These are phyloP conservation scores for Liposcelis brunnea DNA, from an alignment of 2,888 invertebrate genomes.

Conservation along the genomic window DNA sequence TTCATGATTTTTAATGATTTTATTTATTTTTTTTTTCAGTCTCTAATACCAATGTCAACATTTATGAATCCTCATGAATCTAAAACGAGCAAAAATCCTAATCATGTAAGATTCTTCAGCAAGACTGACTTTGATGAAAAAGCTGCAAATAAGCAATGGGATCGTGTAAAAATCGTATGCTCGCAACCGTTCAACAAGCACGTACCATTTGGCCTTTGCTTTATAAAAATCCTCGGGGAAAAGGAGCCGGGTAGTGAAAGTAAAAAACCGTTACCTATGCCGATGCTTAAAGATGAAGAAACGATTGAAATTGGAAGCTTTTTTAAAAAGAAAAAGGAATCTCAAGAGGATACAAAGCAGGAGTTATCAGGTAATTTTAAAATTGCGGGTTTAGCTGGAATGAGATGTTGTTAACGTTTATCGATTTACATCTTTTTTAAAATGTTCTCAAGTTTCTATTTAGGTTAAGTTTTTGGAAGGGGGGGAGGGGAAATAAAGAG, in stretches of 20 bases:
- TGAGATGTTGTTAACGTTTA: too few species aligned
- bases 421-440: too few species aligned
- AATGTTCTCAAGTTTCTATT: too few species aligned
- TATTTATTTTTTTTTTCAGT: too few species aligned
- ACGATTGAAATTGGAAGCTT: conserved; percentile 40
- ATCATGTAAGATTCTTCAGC: conserved; percentile 58
- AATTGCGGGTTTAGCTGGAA: too few species aligned
- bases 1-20: too few species aligned
- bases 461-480: too few species aligned
- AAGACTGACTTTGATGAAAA: conserved; percentile 38
- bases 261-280: conserved; percentile 13
- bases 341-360: background rate
- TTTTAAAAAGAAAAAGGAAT: conserved; percentile 35
- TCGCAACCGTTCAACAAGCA: conserved; percentile 74
- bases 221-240: conserved; percentile 43
- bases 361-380: background rate
- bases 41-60: conserved; percentile 56
- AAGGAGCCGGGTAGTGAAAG: conserved; percentile 13
- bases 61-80: conserved; percentile 65
- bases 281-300: conserved; percentile 30
- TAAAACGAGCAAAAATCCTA: conserved; percentile 41
- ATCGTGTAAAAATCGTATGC: conserved; percentile 64
- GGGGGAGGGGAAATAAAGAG: too few species aligned
- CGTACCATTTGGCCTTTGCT: conserved; percentile 62
- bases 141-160: conserved; percentile 52